Percentiles rank a stretch among this genome's conserved stretches.
Evolutionary conservation across 2,797 vertebrate genomes (phyloP).

Genomic region (Rhinichthys osculus): DNA sequence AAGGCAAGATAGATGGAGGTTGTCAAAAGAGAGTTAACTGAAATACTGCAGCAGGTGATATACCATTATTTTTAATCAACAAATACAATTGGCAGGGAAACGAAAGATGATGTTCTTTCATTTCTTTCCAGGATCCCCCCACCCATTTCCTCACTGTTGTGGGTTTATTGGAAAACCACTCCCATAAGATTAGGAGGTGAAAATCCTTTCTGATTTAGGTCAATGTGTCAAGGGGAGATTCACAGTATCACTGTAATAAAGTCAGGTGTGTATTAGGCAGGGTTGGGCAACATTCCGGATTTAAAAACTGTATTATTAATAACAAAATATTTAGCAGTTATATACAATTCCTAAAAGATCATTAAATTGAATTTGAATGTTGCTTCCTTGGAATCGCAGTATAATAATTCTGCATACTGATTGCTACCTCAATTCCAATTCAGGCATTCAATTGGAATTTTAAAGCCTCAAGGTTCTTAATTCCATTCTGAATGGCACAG

Average conservation of each 20-base stretch:
- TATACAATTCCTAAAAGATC: not conserved
- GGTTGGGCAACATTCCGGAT: not conserved
- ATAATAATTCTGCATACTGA: not conserved
- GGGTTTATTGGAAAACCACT: not conserved
- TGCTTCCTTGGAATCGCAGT: not conserved
- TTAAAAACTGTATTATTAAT: not conserved
- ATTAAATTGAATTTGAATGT: not conserved
- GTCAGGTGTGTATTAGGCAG: not conserved
- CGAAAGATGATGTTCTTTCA: slow-evolving; percentile 1
- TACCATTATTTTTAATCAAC: slow-evolving; percentile 30
- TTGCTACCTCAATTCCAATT: not conserved
- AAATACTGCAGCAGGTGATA: slow-evolving; percentile 13
- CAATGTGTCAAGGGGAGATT: not conserved
- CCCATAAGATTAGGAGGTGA: not conserved
- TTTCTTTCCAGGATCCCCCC: not conserved
- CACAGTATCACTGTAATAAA: not conserved
- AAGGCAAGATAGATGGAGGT: slow-evolving; percentile 14
- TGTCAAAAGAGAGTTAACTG: slow-evolving; percentile 10
- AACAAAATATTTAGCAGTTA: not conserved
- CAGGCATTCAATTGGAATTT: not conserved
- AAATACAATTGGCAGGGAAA: slow-evolving; percentile 36
- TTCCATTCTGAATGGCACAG: not conserved
- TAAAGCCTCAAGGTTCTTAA: not conserved
- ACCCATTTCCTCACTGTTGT: not conserved
- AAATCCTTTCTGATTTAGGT: slow-evolving; percentile 26